A percentile compares a stretch with the other conserved stretches of the same genome.
Conservation (phyloP, 2,888 invertebrate genomes). For the Atherix ibis region DNA sequence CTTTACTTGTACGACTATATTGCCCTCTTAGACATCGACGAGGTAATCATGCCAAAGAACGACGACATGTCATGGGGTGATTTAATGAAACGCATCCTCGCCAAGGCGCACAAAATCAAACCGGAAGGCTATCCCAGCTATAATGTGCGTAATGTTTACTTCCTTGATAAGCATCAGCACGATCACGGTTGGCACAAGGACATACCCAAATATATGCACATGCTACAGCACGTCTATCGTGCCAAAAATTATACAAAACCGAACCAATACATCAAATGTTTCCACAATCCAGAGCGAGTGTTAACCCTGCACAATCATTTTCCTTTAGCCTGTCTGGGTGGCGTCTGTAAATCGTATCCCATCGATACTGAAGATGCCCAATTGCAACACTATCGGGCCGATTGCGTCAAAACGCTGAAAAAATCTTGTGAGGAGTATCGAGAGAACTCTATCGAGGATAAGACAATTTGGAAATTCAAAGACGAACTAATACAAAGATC, state of each 20-base stretch:
- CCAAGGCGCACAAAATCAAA: conserved; percentile 49
- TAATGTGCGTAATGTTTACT: conserved; percentile 85
- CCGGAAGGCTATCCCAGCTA: conserved; percentile 46
- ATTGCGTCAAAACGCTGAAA: conserved; percentile 76
- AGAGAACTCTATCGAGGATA: conserved; percentile 67
- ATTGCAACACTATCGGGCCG: conserved; percentile 84
- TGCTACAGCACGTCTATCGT: conserved; percentile 82
- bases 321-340: conserved; percentile 73
- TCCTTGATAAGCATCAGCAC: conserved; percentile 72
- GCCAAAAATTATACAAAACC: conserved; percentile 85
- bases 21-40: conserved; percentile 84
- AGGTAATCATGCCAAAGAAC: conserved; percentile 80
- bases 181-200: conserved; percentile 64
- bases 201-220: conserved; percentile 77
- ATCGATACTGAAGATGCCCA: conserved; percentile 72
- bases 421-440: conserved; percentile 71
- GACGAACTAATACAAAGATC: conserved; percentile 55
- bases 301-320: conserved; percentile 85
- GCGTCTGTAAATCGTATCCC: conserved; percentile 69
- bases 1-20: conserved; percentile 80
- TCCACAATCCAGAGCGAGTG: conserved; percentile 81
- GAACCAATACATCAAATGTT: conserved; percentile 85
- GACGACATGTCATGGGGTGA: conserved; percentile 56
- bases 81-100: conserved; percentile 56
- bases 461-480: conserved; percentile 77